phyloP scores from a whole-genome alignment of 2,888 invertebrate species.

The Diaperis boleti region DNA sequence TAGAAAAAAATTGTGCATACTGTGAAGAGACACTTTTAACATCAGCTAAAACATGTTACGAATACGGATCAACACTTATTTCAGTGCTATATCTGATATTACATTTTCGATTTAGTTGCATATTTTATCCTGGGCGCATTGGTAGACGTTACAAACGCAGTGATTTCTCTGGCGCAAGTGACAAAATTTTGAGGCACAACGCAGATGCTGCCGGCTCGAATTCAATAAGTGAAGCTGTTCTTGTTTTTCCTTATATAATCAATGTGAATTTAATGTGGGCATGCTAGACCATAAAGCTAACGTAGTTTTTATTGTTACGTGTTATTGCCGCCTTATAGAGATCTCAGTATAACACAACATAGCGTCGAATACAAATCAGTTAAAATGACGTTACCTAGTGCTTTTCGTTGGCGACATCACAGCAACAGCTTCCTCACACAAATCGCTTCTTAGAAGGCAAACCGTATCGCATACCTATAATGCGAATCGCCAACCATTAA shows the following conservation, averaged over 20 bases:
- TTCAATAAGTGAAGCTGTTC: slow-evolving; percentile 9
- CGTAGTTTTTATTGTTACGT: slow-evolving; percentile 34
- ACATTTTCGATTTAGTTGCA: too few relatives aligned
- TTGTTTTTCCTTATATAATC: slow-evolving; percentile 17
- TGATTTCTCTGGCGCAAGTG: neutral
- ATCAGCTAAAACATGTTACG: too few relatives aligned
- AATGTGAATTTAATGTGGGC: slow-evolving; percentile 28
- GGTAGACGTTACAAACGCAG: too few relatives aligned
- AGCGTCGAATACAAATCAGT: slow-evolving; percentile 38
- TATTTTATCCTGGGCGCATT: too few relatives aligned
- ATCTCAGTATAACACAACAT: slow-evolving; percentile 16
- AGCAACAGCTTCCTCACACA: slow-evolving; percentile 18
- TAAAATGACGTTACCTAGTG: slow-evolving; percentile 38
- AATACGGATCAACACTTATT: too few relatives aligned
- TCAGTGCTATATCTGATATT: too few relatives aligned
- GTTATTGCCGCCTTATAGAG: slow-evolving; percentile 34
- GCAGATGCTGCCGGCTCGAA: neutral
- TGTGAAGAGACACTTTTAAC: too few relatives aligned
- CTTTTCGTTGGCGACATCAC: slow-evolving; percentile 19
- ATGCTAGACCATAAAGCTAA: slow-evolving; percentile 30
- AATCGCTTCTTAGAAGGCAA: slow-evolving; percentile 15
- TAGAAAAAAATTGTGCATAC: too few relatives aligned
- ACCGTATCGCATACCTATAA: slow-evolving; percentile 20
- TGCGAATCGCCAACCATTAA: slow-evolving; percentile 22
- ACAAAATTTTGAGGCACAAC: neutral